Conservation (phyloP, 2,113 vertebrate genomes). For the Acanthochromis polyacanthus region DNA sequence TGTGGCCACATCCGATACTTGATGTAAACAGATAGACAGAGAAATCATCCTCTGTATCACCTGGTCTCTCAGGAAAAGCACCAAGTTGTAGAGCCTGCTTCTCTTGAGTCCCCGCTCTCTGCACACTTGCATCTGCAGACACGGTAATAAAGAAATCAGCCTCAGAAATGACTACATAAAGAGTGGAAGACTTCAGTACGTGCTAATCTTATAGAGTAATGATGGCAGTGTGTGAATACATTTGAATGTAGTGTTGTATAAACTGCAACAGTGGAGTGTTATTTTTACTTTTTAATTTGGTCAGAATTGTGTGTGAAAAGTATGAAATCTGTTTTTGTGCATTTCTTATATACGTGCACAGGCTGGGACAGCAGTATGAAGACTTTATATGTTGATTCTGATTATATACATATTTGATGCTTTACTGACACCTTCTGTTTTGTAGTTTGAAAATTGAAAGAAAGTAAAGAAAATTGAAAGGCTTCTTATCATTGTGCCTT, state of each 20-base stretch:
- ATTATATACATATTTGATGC: no score
- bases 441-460: no score
- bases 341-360: neutral
- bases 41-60: conserved; percentile 37
- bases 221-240: neutral
- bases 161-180: neutral
- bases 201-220: neutral
- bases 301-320: no score
- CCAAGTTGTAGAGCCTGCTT: conserved; percentile 40
- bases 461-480: no score
- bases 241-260: neutral
- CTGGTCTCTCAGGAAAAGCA: conserved; percentile 67
- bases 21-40: neutral
- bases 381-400: neutral
- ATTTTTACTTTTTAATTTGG: no score
- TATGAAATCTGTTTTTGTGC: neutral
- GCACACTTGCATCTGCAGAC: conserved; percentile 59
- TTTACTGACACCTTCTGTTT: neutral
- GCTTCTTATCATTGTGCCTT: no score
- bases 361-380: neutral
- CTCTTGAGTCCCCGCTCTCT: conserved; percentile 38
- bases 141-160: neutral
- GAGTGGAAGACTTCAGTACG: neutral
- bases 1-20: neutral
- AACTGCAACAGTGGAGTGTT: no score